Evolutionary conservation across 2,113 vertebrate genomes (phyloP).

Genomic region (Xyliphius kryptos): DNA sequence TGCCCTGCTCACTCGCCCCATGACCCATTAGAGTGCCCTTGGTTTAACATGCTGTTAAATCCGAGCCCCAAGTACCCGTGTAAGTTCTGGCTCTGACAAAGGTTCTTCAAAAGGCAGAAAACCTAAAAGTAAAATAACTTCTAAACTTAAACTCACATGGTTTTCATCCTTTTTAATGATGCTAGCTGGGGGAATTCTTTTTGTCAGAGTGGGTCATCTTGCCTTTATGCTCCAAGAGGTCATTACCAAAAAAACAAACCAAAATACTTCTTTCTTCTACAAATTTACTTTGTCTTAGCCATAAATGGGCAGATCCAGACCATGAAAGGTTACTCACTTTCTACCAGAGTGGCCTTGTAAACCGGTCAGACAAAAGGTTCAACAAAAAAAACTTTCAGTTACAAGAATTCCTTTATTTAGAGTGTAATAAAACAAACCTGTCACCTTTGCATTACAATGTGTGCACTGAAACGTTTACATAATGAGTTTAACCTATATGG

Average conservation of each 20-base stretch:
- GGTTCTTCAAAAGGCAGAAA: too few relatives aligned
- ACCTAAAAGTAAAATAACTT: too few relatives aligned
- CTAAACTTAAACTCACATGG: too few relatives aligned
- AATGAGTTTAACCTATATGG: conserved; percentile 37
- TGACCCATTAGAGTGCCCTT: too few relatives aligned
- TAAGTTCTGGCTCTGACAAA: too few relatives aligned
- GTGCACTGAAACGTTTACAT: conserved; percentile 31
- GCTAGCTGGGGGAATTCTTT: conserved; percentile 25
- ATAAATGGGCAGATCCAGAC: conserved; percentile 17
- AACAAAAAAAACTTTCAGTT: conserved; percentile 29
- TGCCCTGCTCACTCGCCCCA: too few relatives aligned
- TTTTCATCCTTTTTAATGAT: too few relatives aligned
- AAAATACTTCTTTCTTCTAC: conserved; percentile 19
- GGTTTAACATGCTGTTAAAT: too few relatives aligned
- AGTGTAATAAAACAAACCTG: conserved; percentile 41
- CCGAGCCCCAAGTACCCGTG: too few relatives aligned
- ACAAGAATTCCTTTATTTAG: conserved; percentile 30
- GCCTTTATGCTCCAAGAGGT: conserved; percentile 20
- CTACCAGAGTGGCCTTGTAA: conserved; percentile 31
- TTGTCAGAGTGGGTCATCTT: too few relatives aligned
- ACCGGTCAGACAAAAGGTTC: conserved; percentile 31
- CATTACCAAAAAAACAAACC: conserved; percentile 28
- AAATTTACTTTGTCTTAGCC: conserved; percentile 18
- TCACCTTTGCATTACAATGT: conserved; percentile 41
- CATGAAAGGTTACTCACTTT: conserved; percentile 19